Conservation (phyloP, 2,888 invertebrate species). For the Trachelus iudaicus region DNA sequence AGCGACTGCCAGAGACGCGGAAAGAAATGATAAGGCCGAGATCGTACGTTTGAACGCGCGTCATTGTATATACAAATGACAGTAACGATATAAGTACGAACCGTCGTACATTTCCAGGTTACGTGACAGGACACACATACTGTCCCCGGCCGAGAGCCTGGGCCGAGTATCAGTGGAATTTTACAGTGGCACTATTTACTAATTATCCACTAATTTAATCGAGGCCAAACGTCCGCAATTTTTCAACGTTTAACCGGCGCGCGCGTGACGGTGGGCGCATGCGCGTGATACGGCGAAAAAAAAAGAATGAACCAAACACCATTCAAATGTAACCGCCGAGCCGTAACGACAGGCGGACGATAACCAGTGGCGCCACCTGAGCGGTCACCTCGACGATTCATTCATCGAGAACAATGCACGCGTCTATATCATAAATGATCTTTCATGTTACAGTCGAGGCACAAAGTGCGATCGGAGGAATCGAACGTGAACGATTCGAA, state of each 20-base stretch:
- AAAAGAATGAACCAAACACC: neutral
- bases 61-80: neutral
- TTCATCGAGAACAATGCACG: neutral
- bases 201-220: neutral
- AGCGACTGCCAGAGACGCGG: neutral
- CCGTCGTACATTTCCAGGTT: neutral
- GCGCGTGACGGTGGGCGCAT: neutral
- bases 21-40: neutral
- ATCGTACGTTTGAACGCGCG: neutral
- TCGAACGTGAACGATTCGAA: neutral
- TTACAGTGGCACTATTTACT: neutral
- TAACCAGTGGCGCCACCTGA: neutral
- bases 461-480: neutral
- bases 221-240: neutral
- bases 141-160: neutral
- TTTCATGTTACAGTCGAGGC: neutral
- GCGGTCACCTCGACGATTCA: neutral
- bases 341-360: neutral
- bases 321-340: neutral
- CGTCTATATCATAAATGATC: neutral
- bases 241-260: neutral
- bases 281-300: neutral
- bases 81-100: neutral
- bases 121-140: neutral
- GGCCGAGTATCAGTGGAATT: neutral